These are phyloP conservation scores for Strix uralensis DNA, from an alignment of 2,113 vertebrate genomes.

Conservation along the genomic window DNA sequence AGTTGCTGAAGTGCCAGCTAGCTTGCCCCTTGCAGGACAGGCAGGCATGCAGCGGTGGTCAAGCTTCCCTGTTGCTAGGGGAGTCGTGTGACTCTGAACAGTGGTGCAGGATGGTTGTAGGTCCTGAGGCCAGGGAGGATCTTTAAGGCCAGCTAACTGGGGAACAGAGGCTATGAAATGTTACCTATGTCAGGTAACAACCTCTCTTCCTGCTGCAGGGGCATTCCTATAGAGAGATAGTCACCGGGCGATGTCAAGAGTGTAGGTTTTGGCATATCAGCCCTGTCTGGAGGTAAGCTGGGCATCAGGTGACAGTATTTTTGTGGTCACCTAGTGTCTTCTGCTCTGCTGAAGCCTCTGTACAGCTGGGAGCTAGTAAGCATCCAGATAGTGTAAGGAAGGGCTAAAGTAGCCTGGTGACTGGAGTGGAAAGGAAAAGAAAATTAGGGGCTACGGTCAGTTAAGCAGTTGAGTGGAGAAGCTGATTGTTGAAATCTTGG, in stretches of 20 bases:
- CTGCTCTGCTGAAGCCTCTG: neutral
- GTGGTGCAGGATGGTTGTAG: neutral
- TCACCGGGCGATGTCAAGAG: accelerated
- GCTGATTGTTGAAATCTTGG: neutral
- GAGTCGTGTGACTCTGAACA: neutral
- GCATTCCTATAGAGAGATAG: neutral
- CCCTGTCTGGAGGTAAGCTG: neutral
- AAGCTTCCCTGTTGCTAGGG: neutral
- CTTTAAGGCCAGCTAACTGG: neutral
- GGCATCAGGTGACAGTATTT: neutral
- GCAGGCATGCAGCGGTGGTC: accelerated
- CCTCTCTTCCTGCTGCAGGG: neutral
- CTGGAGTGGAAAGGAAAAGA: neutral
- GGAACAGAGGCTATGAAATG: neutral
- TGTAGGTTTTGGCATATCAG: neutral
- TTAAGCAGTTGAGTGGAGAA: neutral
- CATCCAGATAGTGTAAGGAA: neutral
- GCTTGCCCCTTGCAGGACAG: neutral
- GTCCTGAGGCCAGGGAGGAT: neutral
- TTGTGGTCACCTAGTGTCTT: neutral
- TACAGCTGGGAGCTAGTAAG: neutral
- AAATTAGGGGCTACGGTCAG: neutral
- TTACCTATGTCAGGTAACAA: accelerated
- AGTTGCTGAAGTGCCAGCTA: neutral
- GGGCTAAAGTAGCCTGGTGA: neutral